A percentile compares a stretch with the other conserved stretches of the same genome.
Evolutionary conservation across 1,140 invertebrate species (phyloP).

Genomic region (Saccostrea cuccullata): DNA sequence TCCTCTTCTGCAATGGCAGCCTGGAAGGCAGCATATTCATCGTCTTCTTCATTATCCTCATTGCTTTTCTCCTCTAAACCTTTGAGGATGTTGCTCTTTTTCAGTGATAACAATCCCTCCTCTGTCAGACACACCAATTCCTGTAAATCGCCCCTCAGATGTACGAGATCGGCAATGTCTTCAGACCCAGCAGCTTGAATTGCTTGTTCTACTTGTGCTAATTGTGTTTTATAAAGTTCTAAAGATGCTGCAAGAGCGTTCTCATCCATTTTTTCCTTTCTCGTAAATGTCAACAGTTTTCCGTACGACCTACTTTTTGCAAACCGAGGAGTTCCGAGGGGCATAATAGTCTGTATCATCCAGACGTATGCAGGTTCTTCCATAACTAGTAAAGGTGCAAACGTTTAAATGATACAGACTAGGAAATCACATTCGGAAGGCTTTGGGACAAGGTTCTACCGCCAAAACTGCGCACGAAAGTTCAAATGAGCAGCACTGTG

Average conservation of each 20-base stretch:
- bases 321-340: too few relatives aligned
- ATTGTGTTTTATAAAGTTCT: slow-evolving; percentile 53
- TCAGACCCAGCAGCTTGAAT: slow-evolving; percentile 62
- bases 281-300: neutral
- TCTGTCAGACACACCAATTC: slow-evolving; percentile 72
- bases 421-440: neutral
- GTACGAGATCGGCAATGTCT: slow-evolving; percentile 63
- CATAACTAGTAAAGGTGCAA: too few relatives aligned
- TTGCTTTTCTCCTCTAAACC: neutral
- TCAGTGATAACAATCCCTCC: slow-evolving; percentile 43
- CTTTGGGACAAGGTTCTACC: neutral
- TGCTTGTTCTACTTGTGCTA: slow-evolving; percentile 70
- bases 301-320: too few relatives aligned
- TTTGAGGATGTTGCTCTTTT: slow-evolving; percentile 28
- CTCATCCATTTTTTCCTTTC: neutral
- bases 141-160: slow-evolving; percentile 67
- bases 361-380: too few relatives aligned
- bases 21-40: slow-evolving; percentile 5
- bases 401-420: too few relatives aligned
- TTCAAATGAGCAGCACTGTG: neutral
- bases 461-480: neutral
- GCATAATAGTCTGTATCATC: too few relatives aligned
- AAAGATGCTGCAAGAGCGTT: neutral
- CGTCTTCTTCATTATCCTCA: neutral
- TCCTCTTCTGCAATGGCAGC: neutral